Percentiles rank a stretch among this genome's conserved stretches.
Evolutionary conservation across 2,113 vertebrate genomes (phyloP).

Genomic region (Coreoperca whiteheadi): DNA sequence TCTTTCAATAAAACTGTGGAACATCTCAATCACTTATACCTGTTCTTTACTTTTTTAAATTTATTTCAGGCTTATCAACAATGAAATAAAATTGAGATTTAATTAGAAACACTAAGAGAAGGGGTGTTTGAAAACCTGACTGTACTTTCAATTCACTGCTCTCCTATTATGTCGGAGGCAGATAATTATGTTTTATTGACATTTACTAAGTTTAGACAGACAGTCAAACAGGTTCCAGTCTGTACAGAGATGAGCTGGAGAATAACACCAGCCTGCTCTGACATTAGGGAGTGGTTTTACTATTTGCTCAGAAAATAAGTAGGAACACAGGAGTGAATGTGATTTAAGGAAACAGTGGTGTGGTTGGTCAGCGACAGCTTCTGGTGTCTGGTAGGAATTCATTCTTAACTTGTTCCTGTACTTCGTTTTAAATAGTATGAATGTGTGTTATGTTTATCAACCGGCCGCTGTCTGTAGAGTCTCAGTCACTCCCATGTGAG

Average conservation of each 20-base stretch:
- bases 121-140: neutral
- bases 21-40: neutral
- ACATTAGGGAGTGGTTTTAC: slow-evolving; percentile 7
- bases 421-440: neutral
- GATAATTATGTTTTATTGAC: neutral
- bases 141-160: neutral
- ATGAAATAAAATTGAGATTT: neutral
- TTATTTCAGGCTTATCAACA: neutral
- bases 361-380: neutral
- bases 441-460: slow-evolving; percentile 7
- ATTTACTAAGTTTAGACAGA: neutral
- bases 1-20: neutral
- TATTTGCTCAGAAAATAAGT: neutral
- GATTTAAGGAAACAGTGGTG: neutral
- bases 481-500: slow-evolving; percentile 20
- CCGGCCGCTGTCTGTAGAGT: neutral
- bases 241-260: neutral
- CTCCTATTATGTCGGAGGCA: neutral
- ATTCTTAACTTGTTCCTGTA: neutral
- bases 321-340: neutral
- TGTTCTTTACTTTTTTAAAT: neutral
- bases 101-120: neutral
- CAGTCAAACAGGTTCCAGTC: slow-evolving; percentile 33
- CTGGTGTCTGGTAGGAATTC: slow-evolving; percentile 18
- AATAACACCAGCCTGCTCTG: neutral